Evolutionary conservation across 2,797 vertebrate genomes (phyloP).

Genomic region (Pantherophis vulpinus): DNA sequence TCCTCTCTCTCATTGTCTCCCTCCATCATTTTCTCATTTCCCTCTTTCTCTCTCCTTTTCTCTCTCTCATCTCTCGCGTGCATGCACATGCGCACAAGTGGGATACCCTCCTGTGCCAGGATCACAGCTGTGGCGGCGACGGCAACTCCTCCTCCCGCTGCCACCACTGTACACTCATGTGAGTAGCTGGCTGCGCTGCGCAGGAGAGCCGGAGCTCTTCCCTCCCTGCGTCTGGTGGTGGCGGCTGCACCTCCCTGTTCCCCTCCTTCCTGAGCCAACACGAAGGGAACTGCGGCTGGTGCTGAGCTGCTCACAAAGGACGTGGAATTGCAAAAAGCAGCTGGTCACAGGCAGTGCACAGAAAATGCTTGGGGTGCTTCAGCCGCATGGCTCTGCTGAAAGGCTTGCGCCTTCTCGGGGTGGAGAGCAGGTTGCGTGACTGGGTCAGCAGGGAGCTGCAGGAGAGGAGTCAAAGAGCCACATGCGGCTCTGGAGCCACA

Average conservation of each 20-base stretch:
- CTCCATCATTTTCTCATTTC: too few species aligned
- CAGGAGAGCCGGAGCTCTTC: conserved; percentile 23
- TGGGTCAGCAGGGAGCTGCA: too few species aligned
- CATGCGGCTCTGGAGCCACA: too few species aligned
- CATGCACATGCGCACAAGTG: accelerated
- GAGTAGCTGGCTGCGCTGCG: conserved; percentile 40
- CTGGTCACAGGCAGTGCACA: neutral
- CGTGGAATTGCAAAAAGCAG: accelerated
- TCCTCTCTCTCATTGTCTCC: too few species aligned
- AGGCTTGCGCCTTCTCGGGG: neutral
- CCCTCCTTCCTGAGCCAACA: conserved; percentile 21
- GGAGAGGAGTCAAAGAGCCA: too few species aligned
- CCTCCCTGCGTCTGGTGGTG: conserved; percentile 47
- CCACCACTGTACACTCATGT: conserved; percentile 44
- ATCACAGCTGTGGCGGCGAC: conserved; percentile 2
- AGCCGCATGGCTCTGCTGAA: neutral
- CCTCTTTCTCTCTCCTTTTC: too few species aligned
- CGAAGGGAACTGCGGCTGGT: neutral
- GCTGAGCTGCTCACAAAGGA: neutral
- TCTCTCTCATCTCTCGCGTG: too few species aligned
- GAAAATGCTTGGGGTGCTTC: neutral
- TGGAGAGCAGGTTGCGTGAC: too few species aligned
- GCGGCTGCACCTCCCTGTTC: neutral
- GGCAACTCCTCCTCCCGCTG: conserved; percentile 12
- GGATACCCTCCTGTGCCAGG: neutral